Conservation (phyloP, 2,888 invertebrate species). For the Bellardia pandia region DNA sequence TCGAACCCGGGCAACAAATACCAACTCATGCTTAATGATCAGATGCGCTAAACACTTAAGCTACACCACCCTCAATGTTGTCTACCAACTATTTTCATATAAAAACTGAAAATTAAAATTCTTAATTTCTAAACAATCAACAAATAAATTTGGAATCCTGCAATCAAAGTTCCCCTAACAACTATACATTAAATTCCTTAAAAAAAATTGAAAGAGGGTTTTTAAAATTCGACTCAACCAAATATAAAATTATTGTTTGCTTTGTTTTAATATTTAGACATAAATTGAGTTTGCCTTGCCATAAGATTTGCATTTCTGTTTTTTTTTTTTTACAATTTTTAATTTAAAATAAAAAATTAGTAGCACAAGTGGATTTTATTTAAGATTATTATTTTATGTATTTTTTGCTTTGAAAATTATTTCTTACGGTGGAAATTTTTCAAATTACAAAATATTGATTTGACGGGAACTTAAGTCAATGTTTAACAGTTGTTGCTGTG, state of each 20-base stretch:
- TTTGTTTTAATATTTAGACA: background rate
- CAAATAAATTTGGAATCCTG: too few species aligned
- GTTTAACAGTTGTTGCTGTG: constrained; percentile 60
- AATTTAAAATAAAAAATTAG: constrained; percentile 68
- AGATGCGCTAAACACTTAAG: too few species aligned
- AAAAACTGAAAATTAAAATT: too few species aligned
- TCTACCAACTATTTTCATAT: too few species aligned
- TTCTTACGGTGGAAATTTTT: constrained; percentile 52
- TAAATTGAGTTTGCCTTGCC: background rate
- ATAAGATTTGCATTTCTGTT: background rate
- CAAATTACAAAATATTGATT: constrained; percentile 67
- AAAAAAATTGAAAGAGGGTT: background rate
- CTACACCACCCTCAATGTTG: too few species aligned
- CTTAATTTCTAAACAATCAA: too few species aligned
- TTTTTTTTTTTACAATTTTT: constrained; percentile 33
- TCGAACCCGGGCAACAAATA: too few species aligned
- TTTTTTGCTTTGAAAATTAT: constrained; percentile 46
- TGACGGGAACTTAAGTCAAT: constrained; percentile 67
- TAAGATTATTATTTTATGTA: constrained; percentile 63
- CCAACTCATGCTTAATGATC: too few species aligned
- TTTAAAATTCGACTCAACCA: background rate
- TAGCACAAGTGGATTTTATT: constrained; percentile 68
- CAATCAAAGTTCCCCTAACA: too few species aligned
- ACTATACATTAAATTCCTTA: too few species aligned
- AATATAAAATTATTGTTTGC: background rate